Base-by-base conservation (phyloP, 2,113 vertebrate genomes). In the Felis chaus region DNA sequence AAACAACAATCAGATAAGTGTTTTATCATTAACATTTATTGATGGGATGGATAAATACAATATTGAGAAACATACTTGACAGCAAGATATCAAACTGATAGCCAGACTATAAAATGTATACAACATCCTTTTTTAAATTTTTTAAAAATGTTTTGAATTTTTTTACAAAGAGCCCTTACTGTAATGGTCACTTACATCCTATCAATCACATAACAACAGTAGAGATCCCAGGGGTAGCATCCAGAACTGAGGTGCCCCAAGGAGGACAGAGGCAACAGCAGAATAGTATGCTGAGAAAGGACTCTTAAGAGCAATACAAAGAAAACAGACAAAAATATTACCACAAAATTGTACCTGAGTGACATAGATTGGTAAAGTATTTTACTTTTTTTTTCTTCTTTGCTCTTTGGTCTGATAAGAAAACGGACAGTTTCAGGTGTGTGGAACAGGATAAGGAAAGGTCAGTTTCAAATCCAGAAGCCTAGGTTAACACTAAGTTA, bases 1-100 rank as follows among this genome's bases (percentile, higher is more conserved):
- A 90, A 95, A 94, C 74, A 86, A 94, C 82, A 86, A 95, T 61
- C 74, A 90, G 78, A 81, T 97, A 88, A 95, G 39, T 91, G 88
- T 97, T 97, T 98, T 96, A 81, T 94, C 94, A 91, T 95, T 97
- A 97, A 98, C 81, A 93, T 98, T 98, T 98, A 98, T 98, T 98
- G 97, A 98, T 98, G 98, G 96, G 97, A 97, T 98, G 98, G 98
- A 98, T 98, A 98, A 98, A 98, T 98, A 98, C 98, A 98, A 98
- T 95, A 97, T 86, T 98, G 97, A 98, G 97, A 98, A 98, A 98
- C 97, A 98, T 97, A 98, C 98, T 79, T 97, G 98, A 97, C 98
- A 98, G 98, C 98, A 98, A 98, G 89, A 84, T 97, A 98, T 97
- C 97, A 98, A 98, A 98, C 97, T 97, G 97, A 97, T 90, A 97